phyloP scores from a whole-genome alignment of 1,140 invertebrate species.

The Nasonia longicornis region DNA sequence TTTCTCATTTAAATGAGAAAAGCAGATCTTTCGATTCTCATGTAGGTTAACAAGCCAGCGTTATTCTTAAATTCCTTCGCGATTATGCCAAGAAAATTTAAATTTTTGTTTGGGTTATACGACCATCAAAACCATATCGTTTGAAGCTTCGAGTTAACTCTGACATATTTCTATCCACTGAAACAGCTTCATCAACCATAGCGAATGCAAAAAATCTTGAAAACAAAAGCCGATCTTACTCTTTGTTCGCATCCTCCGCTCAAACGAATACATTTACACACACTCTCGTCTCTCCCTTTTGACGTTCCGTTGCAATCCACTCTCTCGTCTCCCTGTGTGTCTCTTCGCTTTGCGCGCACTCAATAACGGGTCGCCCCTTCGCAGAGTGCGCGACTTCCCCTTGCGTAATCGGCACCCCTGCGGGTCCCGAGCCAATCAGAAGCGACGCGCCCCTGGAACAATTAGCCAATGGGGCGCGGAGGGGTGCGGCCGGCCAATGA shows the following conservation, averaged over 20 bases:
- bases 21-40: constrained; percentile 1
- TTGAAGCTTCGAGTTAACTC: no score
- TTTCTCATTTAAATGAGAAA: not conserved
- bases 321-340: constrained; percentile 34
- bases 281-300: not conserved
- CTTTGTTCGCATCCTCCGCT: not conserved
- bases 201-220: not conserved
- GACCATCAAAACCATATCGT: no score
- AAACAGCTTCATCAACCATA: no score
- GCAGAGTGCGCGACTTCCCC: not conserved
- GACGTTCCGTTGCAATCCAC: not conserved
- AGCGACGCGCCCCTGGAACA: constrained; percentile 5
- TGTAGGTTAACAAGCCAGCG: not conserved
- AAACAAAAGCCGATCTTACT: not conserved
- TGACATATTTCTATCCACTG: no score
- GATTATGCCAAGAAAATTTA: no score
- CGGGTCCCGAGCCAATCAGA: constrained; percentile 16
- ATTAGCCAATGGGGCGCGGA: constrained; percentile 40
- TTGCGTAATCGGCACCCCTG: not conserved
- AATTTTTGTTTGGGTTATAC: no score
- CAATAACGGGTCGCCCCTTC: not conserved
- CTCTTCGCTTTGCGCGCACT: not conserved
- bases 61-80: no score
- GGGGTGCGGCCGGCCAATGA: not conserved
- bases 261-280: no score